phyloP scores from a whole-genome alignment of 2,888 invertebrate species.

The Crossocerus cetratus region DNA sequence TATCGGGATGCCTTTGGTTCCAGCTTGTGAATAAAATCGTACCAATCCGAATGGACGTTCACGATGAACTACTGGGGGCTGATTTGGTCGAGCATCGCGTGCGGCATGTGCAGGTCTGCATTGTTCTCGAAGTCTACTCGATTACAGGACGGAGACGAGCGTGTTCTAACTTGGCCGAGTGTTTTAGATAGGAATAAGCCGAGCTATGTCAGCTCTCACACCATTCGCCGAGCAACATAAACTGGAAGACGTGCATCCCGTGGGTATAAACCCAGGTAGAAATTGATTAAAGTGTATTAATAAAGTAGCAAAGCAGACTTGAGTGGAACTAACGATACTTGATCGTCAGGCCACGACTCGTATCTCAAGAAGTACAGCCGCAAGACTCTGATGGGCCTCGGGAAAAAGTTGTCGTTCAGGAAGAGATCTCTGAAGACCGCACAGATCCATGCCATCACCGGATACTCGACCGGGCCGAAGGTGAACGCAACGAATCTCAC shows the following conservation, averaged over 20 bases:
- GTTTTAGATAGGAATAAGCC: conserved; percentile 81
- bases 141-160: not conserved
- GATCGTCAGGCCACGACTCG: conserved; percentile 69
- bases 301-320: conserved; percentile 1
- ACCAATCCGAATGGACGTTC: conserved; percentile 90
- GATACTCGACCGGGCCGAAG: conserved; percentile 9
- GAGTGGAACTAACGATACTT: not conserved
- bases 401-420: conserved; percentile 36
- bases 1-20: too few species aligned
- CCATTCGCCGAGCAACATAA: conserved; percentile 79
- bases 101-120: conserved; percentile 82
- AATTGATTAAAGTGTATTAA: conserved; percentile 39
- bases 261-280: conserved; percentile 86
- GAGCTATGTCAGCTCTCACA: conserved; percentile 86
- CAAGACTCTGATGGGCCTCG: conserved; percentile 42
- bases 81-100: conserved; percentile 93
- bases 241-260: conserved; percentile 77
- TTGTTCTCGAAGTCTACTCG: conserved; percentile 16
- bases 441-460: conserved; percentile 26
- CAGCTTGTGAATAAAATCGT: conserved; percentile 84
- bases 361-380: conserved; percentile 65
- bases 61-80: conserved; percentile 92
- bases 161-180: not conserved
- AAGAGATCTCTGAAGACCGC: conserved; percentile 33
- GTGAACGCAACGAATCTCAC: conserved; percentile 51